Conservation (phyloP, 2,113 vertebrate species). For the Macrotus californicus region DNA sequence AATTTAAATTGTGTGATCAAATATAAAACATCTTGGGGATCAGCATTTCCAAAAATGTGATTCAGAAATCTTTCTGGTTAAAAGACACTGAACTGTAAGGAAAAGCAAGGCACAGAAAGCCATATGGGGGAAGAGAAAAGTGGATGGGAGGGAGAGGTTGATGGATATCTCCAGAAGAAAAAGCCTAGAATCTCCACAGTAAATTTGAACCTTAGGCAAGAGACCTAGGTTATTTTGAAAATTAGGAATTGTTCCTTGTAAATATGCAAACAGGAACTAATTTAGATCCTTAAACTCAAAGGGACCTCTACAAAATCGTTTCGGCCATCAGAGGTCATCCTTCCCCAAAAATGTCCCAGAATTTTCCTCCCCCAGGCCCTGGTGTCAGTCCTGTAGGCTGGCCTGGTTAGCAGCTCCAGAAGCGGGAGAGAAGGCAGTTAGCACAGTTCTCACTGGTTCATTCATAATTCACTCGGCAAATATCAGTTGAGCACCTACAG, state of each 20-base stretch:
- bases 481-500: not conserved
- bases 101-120: not conserved
- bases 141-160: not conserved
- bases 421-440: slow-evolving; percentile 14
- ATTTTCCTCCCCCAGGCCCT: not conserved
- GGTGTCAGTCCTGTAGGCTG: not conserved
- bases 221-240: slow-evolving; percentile 21
- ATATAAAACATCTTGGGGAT: not conserved
- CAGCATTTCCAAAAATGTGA: slow-evolving; percentile 7
- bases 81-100: not conserved
- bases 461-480: slow-evolving; percentile 38
- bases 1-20: not conserved
- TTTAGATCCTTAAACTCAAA: slow-evolving; percentile 22
- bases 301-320: not conserved
- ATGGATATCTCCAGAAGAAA: not conserved
- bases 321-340: not conserved
- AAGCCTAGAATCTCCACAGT: not conserved
- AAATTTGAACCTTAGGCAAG: not conserved
- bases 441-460: slow-evolving; percentile 19
- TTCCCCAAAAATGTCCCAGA: slow-evolving; percentile 8
- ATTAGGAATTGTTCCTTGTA: not conserved
- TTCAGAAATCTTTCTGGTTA: not conserved
- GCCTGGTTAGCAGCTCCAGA: not conserved
- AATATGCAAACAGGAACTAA: slow-evolving; percentile 12
- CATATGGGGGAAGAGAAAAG: not conserved